Conservation (phyloP, 1,140 invertebrate species). For the Manduca sexta region DNA sequence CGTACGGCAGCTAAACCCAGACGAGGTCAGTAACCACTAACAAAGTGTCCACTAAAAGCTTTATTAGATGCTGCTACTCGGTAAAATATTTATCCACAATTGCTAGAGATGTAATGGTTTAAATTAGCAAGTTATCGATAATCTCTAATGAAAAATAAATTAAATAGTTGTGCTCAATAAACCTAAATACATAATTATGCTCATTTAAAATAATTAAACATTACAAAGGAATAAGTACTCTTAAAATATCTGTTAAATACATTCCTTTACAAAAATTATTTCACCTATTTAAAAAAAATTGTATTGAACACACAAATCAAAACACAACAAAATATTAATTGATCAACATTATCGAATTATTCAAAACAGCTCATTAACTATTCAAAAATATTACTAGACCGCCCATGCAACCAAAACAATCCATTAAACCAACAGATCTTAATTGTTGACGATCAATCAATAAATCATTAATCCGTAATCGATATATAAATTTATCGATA, state of each 20-base stretch:
- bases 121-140: slow-evolving; percentile 11
- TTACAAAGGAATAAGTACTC: too few species aligned
- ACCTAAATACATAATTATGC: too few species aligned
- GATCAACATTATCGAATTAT: not conserved
- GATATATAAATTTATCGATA: slow-evolving; percentile 47
- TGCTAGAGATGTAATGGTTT: slow-evolving; percentile 9
- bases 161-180: too few species aligned
- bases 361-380: not conserved
- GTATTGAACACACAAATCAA: too few species aligned
- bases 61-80: slow-evolving; percentile 14
- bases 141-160: too few species aligned
- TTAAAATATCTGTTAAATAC: too few species aligned
- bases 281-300: too few species aligned
- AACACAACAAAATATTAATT: not conserved
- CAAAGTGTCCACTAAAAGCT: slow-evolving; percentile 15
- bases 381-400: not conserved
- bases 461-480: slow-evolving; percentile 48
- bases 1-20: too few species aligned
- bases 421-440: too few species aligned
- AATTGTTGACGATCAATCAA: slow-evolving; percentile 1
- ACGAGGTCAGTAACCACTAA: slow-evolving; percentile 1
- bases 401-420: too few species aligned
- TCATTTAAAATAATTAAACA: too few species aligned
- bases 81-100: slow-evolving; percentile 13
- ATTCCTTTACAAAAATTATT: too few species aligned